Conservation (phyloP, 2,888 invertebrate species). For the Nephrotoma flavescens region DNA sequence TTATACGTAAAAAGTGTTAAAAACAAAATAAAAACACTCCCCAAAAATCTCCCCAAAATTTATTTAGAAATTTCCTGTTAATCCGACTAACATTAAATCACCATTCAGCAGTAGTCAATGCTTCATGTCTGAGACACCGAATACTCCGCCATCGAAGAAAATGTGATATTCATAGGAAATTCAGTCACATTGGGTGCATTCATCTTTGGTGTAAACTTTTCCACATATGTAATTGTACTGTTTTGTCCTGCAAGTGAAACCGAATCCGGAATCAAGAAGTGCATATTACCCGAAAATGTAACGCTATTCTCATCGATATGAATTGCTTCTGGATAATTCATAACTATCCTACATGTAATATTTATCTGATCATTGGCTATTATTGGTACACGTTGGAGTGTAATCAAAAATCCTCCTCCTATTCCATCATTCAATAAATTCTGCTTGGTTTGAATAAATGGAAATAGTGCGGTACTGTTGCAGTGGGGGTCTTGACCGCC, state of each 20-base stretch:
- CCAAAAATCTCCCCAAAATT: too few relatives aligned
- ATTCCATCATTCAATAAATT: background rate
- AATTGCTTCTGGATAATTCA: background rate
- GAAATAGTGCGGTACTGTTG: background rate
- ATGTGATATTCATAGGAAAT: background rate
- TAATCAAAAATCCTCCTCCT: background rate
- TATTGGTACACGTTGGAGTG: background rate
- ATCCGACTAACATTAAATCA: too few relatives aligned
- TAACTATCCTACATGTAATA: background rate
- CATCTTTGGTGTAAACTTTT: background rate
- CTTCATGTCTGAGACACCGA: too few relatives aligned
- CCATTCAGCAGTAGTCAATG: too few relatives aligned
- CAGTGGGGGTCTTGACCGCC: background rate
- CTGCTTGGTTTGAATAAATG: background rate
- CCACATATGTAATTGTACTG: background rate
- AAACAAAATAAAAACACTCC: too few relatives aligned
- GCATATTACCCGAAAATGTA: background rate
- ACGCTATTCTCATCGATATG: background rate
- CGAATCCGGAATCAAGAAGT: background rate
- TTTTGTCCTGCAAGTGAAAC: background rate
- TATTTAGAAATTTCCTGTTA: too few relatives aligned
- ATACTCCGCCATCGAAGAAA: background rate
- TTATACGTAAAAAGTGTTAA: too few relatives aligned
- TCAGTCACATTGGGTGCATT: background rate
- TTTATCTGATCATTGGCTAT: background rate